Conservation (phyloP, 1,140 invertebrate species). For the Drosophila mayri region DNA sequence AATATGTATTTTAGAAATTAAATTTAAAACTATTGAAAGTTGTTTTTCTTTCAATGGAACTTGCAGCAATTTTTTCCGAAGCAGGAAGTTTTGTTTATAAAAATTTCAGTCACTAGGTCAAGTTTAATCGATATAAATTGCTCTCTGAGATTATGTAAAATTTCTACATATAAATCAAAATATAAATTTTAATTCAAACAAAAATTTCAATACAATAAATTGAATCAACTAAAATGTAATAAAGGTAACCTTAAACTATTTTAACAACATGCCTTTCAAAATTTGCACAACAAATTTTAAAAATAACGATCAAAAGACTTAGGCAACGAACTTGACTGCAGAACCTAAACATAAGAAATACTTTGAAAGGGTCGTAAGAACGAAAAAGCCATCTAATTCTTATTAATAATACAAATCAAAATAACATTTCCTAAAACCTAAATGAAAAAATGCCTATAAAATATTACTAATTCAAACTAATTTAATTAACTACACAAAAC, state of each 20-base stretch:
- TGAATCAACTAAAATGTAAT: no score
- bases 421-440: not conserved
- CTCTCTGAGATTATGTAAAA: not conserved
- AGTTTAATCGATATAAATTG: not conserved
- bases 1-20: not conserved
- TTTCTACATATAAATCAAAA: not conserved
- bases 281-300: no score
- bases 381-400: no score
- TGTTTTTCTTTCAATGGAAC: not conserved
- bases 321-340: conserved; percentile 68
- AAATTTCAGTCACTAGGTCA: conserved; percentile 10
- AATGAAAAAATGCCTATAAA: not conserved
- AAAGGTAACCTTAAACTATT: no score
- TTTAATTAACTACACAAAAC: not conserved
- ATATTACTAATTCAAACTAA: not conserved
- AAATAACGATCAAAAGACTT: conserved; percentile 69
- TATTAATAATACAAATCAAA: no score
- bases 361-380: no score
- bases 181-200: no score
- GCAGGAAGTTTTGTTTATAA: not conserved
- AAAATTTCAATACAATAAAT: no score
- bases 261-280: not conserved
- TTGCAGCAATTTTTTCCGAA: not conserved
- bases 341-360: no score
- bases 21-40: not conserved